These are phyloP conservation scores for Polyergus mexicanus DNA, from an alignment of 1,140 invertebrate genomes.

Conservation along the genomic window DNA sequence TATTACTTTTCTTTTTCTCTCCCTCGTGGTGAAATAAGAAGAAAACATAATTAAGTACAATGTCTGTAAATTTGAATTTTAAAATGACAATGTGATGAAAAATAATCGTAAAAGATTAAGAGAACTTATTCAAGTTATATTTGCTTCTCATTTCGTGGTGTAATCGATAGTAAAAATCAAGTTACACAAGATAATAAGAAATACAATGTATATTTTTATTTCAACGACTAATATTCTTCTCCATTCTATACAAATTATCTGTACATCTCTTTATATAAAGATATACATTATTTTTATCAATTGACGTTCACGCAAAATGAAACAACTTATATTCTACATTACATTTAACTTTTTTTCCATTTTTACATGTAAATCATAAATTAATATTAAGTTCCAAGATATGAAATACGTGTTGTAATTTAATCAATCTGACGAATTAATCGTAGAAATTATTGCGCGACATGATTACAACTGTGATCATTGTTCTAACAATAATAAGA, in stretches of 20 bases:
- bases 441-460: background rate
- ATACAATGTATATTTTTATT: conserved; percentile 24
- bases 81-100: conserved; percentile 31
- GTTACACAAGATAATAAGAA: background rate
- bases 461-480: background rate
- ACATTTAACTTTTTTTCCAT: background rate
- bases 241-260: background rate
- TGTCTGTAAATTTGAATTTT: conserved; percentile 20
- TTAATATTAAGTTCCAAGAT: background rate
- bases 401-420: background rate
- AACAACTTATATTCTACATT: background rate
- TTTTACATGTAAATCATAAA: background rate
- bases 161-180: conserved; percentile 33
- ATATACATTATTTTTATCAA: background rate
- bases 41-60: conserved; percentile 24
- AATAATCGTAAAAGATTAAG: conserved; percentile 19
- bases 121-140: conserved; percentile 36
- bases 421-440: background rate
- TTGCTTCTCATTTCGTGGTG: conserved; percentile 18
- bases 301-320: background rate
- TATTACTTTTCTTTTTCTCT: conserved; percentile 1
- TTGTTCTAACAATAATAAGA: background rate
- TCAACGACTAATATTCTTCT: background rate
- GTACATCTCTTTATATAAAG: background rate
- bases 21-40: background rate